Base-by-base conservation (phyloP, 2,888 invertebrate species). In the Eucriotettix oculatus region DNA sequence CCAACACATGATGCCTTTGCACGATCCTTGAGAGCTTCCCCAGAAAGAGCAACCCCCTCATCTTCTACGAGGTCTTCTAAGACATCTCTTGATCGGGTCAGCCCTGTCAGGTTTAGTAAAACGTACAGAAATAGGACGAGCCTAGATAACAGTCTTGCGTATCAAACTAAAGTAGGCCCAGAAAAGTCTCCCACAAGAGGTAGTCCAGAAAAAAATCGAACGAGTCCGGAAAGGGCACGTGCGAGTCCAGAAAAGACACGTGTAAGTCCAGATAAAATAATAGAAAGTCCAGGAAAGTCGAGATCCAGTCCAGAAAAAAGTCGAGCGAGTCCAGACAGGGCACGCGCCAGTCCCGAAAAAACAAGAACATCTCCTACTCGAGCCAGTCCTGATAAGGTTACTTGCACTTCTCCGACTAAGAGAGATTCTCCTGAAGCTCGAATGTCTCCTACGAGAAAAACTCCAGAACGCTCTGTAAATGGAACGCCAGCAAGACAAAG, bases 1-100 rank as follows among this genome's bases (percentile, higher is more conserved):
- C 83, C 87, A 0, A 80, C 85, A 1, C 88, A 88, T 68, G 83
- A 86, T 65, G 86, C 86, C 0, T 88, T 87, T 76, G 87, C 85
- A 0, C 80, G 84, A 61, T 84, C 86, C 9, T 73, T 88, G 56
- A 78, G 88, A 42, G 78, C 84, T 10, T 64, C 64, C 40, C 82
- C 83, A 1, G 75, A 79, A 54, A 72, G 78, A 1, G 73, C 60
- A 1, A 61, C 75, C n/a, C 72, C 74, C 7, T 62, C 67, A 17
- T 66, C 67, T 16, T 69, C 69, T 41, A 67, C 67, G 1, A 62
- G 66, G 42, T 66, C 66, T 11, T 67, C 67, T 71, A 77, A 54
- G 73, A 10, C 78, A 10, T 65, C 65, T 41, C 58, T 66, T 14
- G 66, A 66, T 53, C 64, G 65, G n/a, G 52, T 56, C 10, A 65